These are phyloP conservation scores for Psittacula echo DNA, from an alignment of 2,797 vertebrate genomes.

Conservation along the genomic window DNA sequence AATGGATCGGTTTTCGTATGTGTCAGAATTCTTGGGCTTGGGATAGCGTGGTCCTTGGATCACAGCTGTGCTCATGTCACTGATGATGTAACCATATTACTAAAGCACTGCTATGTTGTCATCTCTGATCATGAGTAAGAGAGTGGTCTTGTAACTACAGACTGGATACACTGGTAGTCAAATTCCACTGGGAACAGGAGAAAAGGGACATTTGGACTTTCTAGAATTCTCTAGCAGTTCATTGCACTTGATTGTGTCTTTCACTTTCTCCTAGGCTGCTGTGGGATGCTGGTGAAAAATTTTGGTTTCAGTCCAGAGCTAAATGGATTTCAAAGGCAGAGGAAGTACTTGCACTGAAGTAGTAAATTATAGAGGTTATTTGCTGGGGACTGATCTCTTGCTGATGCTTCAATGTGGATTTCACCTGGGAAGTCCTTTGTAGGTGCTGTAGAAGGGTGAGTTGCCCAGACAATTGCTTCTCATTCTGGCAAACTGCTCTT, in stretches of 20 bases:
- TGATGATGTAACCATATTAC: neutral
- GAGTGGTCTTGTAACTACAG: neutral
- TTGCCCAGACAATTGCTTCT: neutral
- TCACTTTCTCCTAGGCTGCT: neutral
- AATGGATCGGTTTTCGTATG: neutral
- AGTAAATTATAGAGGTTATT: neutral
- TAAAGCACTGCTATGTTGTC: neutral
- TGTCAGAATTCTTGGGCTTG: neutral
- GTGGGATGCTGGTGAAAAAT: neutral
- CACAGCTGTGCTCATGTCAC: neutral
- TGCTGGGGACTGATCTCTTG: neutral
- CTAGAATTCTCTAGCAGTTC: neutral
- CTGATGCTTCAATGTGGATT: neutral
- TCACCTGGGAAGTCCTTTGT: neutral
- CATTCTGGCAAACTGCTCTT: neutral
- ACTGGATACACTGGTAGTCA: neutral
- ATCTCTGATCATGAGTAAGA: neutral
- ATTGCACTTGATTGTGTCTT: neutral
- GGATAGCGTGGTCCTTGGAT: neutral
- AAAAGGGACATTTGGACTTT: neutral
- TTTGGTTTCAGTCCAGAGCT: neutral
- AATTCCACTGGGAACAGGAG: rapidly evolving
- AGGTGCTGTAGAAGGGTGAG: neutral
- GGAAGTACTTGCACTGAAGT: neutral
- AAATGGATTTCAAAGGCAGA: neutral